These are phyloP conservation scores for Eonycteris spelaea DNA, from an alignment of 2,113 vertebrate genomes.

Conservation along the genomic window DNA sequence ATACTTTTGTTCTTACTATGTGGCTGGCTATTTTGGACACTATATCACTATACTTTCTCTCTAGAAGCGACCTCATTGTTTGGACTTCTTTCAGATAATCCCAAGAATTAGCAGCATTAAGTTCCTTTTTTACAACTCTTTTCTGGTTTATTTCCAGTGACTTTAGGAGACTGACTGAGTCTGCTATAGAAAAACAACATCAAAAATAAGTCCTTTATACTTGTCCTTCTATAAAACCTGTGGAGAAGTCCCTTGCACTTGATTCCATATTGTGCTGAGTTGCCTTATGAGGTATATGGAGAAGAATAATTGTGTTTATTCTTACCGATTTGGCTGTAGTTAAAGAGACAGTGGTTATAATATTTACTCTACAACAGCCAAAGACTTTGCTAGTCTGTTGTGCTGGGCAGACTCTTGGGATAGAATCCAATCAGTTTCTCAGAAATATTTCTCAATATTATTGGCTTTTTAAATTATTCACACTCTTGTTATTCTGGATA, in stretches of 20 bases:
- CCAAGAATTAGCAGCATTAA: conserved; percentile 8
- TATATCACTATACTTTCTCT: conserved; percentile 4
- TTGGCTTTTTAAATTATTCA: conserved; percentile 7
- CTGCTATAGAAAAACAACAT: background rate
- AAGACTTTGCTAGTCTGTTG: conserved; percentile 28
- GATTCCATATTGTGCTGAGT: background rate
- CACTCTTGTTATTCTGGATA: background rate
- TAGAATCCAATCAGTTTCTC: conserved; percentile 25
- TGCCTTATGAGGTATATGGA: background rate
- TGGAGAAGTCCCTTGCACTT: background rate
- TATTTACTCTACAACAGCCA: conserved; percentile 19
- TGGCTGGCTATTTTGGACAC: background rate
- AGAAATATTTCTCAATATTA: conserved; percentile 43
- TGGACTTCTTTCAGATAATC: background rate
- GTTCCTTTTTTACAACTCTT: background rate
- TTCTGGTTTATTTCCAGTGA: conserved; percentile 34
- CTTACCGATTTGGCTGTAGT: conserved; percentile 6
- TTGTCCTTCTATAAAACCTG: background rate
- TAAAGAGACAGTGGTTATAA: conserved; percentile 30
- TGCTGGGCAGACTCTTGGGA: conserved; percentile 10
- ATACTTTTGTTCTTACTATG: conserved; percentile 17
- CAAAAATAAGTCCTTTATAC: conserved; percentile 1
- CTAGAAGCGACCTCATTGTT: background rate
- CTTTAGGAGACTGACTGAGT: background rate
- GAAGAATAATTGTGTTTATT: conserved; percentile 42